Conservation (phyloP, 2,888 invertebrate genomes). For the Liposcelis brunnea region DNA sequence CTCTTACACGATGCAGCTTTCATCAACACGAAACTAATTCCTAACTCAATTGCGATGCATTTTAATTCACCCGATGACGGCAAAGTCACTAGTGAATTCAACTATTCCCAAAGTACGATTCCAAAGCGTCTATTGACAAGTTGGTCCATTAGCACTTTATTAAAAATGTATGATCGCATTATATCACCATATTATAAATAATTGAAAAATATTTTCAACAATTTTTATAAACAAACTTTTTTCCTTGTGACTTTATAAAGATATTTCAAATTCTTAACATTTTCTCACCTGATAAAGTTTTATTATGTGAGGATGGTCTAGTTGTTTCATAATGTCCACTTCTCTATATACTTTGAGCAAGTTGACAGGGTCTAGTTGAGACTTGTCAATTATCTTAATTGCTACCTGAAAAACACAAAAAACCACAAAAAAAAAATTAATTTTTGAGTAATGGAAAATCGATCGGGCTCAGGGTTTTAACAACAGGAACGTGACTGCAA, state of each 20-base stretch:
- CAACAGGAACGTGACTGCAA: too few species aligned
- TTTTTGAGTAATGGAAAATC: too few species aligned
- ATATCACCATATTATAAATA: not conserved
- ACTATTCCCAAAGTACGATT: too few species aligned
- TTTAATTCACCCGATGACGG: too few species aligned
- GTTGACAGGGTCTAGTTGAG: slow-evolving; percentile 76
- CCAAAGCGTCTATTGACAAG: not conserved
- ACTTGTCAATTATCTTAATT: slow-evolving; percentile 91
- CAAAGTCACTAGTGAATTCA: too few species aligned
- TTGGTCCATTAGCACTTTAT: not conserved
- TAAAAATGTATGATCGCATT: not conserved
- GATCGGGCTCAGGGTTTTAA: too few species aligned
- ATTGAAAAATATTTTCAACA: too few species aligned
- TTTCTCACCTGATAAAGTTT: slow-evolving; percentile 92
- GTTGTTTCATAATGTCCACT: slow-evolving; percentile 91
- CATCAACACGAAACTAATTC: too few species aligned
- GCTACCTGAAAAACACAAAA: slow-evolving; percentile 59
- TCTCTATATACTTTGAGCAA: slow-evolving; percentile 91
- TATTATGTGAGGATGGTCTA: slow-evolving; percentile 95
- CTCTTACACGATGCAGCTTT: too few species aligned
- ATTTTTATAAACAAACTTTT: too few species aligned
- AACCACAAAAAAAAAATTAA: slow-evolving; percentile 9
- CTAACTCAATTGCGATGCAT: too few species aligned
- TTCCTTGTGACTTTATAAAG: too few species aligned
- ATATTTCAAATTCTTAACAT: slow-evolving; percentile 15